Conservation (phyloP, 2,113 vertebrate genomes). For the Jaculus jaculus region DNA sequence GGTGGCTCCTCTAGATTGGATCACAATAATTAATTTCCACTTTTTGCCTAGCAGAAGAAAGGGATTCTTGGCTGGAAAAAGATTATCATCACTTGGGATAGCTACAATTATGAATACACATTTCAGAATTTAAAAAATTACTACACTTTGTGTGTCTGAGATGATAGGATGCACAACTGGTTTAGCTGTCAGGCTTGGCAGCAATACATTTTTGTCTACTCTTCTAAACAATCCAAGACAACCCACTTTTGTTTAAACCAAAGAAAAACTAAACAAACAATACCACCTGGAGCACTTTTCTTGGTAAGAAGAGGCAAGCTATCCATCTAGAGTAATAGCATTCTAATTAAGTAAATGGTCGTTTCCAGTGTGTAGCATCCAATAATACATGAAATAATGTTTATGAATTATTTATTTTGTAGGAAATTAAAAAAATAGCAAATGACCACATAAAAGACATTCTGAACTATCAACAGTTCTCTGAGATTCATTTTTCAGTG, state of each 20-base stretch:
- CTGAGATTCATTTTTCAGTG: slow-evolving; percentile 14
- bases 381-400: neutral
- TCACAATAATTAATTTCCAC: neutral
- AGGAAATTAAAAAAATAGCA: slow-evolving; percentile 36
- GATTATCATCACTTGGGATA: neutral
- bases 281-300: slow-evolving; percentile 17
- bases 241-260: neutral
- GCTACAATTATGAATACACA: neutral
- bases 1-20: neutral
- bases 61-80: neutral
- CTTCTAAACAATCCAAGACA: neutral
- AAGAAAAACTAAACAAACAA: slow-evolving; percentile 36
- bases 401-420: slow-evolving; percentile 40
- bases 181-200: neutral
- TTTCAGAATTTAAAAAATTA: slow-evolving; percentile 4
- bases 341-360: neutral
- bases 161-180: neutral
- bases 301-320: slow-evolving; percentile 31
- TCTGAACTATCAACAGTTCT: neutral
- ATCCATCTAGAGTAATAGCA: neutral
- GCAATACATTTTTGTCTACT: neutral
- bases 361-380: neutral
- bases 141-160: neutral
- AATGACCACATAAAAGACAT: neutral
- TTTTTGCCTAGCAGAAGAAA: neutral